Evolutionary conservation across 1,140 invertebrate genomes (phyloP), one percentile per base, ranked within the genome.

Genomic region (Conopomorpha cramerella): DNA sequence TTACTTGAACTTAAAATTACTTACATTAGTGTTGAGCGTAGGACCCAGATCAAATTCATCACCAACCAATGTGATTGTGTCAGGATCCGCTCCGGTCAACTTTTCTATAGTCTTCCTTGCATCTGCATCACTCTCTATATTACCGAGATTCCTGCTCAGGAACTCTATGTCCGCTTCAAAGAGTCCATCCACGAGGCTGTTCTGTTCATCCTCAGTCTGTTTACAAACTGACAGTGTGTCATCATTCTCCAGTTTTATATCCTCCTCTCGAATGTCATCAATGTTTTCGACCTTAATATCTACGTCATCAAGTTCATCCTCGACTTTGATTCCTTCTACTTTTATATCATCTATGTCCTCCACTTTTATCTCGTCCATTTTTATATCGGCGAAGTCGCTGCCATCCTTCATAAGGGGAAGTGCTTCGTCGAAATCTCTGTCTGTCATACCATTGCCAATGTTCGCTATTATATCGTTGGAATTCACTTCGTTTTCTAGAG

Each of bases 161-260:
- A 79, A 79, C 36, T 79, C 77, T 23, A 79, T 79, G 47, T 79
- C 77, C 10, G 74, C 59, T 27, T 79, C 77, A 13, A 79, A 46
- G 13, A 79, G 49, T 3, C 76, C 77, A 46, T 77, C 70, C 3
- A 74, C 71, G 35, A 76, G 45, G 47, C 62, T 57, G 46, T 43
- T 71, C 16, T 70, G 56, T 30, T 57, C 60, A 54, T 66, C 66
- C 40, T 71, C 58, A 18, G 36, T 34, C 40, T 68, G 53, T 36
- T 76, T 76, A 28, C 68, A 71, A 3, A 73, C 45, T 35, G 55
- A 53, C 41, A 72, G 68, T 11, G 60, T 49, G 41, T 68, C 68
- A 25, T 76, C 68, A 41, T 51, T 64, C 34, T 72, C 68, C 31
- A 71, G 37, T 36, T 76, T 73, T 17, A 73, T 72, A 47, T 68